Evolutionary conservation across 2,888 invertebrate genomes (phyloP).

Genomic region (Phoronis australis): DNA sequence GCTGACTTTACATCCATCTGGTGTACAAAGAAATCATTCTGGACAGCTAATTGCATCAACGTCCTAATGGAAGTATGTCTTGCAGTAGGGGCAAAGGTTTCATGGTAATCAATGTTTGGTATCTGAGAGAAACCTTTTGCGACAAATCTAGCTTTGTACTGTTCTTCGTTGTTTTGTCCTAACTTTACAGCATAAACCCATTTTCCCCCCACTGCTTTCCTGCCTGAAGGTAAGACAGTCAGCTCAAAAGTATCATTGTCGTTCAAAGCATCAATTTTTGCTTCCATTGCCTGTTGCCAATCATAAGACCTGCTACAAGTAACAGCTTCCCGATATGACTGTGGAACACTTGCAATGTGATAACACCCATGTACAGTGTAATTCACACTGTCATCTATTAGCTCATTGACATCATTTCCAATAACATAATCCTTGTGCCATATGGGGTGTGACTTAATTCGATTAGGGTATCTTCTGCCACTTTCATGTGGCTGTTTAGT

Average conservation of each 20-base stretch:
- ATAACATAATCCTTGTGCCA: constrained; percentile 11
- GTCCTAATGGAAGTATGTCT: constrained; percentile 12
- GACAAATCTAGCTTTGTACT: constrained; percentile 17
- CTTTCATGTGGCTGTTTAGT: too few relatives aligned
- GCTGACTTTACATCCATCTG: constrained; percentile 13
- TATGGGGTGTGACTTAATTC: constrained; percentile 4
- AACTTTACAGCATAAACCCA: constrained; percentile 15
- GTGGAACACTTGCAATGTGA: too few relatives aligned
- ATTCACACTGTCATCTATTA: constrained; percentile 7
- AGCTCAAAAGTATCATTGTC: constrained; percentile 17
- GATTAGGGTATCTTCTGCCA: neutral
- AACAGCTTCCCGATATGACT: constrained; percentile 12
- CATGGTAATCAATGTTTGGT: constrained; percentile 16
- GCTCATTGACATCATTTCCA: constrained; percentile 4
- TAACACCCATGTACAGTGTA: too few relatives aligned
- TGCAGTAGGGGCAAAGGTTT: constrained; percentile 21
- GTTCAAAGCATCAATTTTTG: constrained; percentile 15
- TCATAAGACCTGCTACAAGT: constrained; percentile 10
- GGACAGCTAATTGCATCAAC: constrained; percentile 17
- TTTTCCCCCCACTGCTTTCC: constrained; percentile 11
- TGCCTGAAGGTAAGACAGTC: constrained; percentile 11
- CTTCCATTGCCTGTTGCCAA: constrained; percentile 13
- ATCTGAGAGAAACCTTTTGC: constrained; percentile 18
- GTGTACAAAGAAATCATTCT: constrained; percentile 13
- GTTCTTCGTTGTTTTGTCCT: constrained; percentile 7